phyloP scores from a whole-genome alignment of 2,113 vertebrate species.

The Istiophorus platypterus region DNA sequence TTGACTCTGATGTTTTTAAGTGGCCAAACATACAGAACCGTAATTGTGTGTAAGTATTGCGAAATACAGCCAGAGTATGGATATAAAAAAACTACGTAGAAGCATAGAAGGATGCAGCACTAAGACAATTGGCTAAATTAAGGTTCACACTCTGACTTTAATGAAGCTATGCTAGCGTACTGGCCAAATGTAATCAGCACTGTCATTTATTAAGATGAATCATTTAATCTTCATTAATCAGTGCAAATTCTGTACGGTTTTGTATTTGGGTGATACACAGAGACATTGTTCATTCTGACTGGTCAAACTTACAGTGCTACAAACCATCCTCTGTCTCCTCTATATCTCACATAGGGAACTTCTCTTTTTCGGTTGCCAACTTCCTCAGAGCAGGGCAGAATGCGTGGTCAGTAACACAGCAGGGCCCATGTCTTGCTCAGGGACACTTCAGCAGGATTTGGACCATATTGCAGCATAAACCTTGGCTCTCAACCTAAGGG shows the following conservation, averaged over 20 bases:
- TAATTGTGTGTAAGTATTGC: not conserved
- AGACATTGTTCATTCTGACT: constrained; percentile 35
- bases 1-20: not conserved
- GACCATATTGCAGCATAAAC: constrained; percentile 1
- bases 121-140: not conserved
- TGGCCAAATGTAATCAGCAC: not conserved
- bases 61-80: not conserved
- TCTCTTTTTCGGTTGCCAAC: constrained; percentile 34
- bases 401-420: constrained; percentile 37
- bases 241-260: not conserved
- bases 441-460: constrained; percentile 57
- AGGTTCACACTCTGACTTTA: not conserved
- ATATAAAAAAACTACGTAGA: not conserved
- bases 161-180: not conserved
- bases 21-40: not conserved
- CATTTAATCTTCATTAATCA: not conserved
- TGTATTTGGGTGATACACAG: constrained; percentile 6
- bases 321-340: constrained; percentile 33
- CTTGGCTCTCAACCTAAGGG: constrained; percentile 24
- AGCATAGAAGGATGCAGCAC: not conserved
- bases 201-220: not conserved
- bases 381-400: constrained; percentile 43
- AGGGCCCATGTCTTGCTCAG: constrained; percentile 39
- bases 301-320: constrained; percentile 57
- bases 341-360: constrained; percentile 26